Conservation (phyloP, 2,113 vertebrate genomes). For the Marmota flaviventris region DNA sequence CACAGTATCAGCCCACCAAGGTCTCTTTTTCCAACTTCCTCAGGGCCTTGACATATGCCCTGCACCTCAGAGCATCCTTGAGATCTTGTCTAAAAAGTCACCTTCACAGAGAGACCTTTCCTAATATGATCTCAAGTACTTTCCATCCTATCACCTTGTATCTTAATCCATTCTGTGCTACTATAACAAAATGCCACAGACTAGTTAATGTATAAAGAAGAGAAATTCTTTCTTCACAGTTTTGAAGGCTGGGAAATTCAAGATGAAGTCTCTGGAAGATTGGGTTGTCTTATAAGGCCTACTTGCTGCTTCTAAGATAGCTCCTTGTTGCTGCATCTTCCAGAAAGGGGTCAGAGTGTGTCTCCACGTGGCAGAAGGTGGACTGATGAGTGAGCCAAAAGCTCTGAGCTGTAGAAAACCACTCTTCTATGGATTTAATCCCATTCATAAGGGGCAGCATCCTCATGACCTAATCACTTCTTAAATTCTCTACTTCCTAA, state of each 20-base stretch:
- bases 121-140: background rate
- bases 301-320: too few relatives aligned
- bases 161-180: background rate
- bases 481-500: too few relatives aligned
- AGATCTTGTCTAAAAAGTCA: constrained; percentile 3
- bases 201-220: background rate
- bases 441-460: background rate
- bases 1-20: background rate
- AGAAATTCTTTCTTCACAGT: background rate
- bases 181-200: background rate
- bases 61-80: background rate
- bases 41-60: background rate
- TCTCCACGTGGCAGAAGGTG: background rate
- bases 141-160: background rate
- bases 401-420: background rate
- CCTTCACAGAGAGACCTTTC: background rate
- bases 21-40: background rate
- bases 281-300: too few relatives aligned
- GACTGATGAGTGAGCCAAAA: background rate
- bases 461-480: too few relatives aligned
- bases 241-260: background rate
- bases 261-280: background rate
- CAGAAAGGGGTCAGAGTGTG: background rate
- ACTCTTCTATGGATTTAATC: background rate
- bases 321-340: background rate